Percentiles rank a stretch among this genome's conserved stretches.
Conservation (phyloP, 2,797 vertebrate species). For the Darevskia mixta region DNA sequence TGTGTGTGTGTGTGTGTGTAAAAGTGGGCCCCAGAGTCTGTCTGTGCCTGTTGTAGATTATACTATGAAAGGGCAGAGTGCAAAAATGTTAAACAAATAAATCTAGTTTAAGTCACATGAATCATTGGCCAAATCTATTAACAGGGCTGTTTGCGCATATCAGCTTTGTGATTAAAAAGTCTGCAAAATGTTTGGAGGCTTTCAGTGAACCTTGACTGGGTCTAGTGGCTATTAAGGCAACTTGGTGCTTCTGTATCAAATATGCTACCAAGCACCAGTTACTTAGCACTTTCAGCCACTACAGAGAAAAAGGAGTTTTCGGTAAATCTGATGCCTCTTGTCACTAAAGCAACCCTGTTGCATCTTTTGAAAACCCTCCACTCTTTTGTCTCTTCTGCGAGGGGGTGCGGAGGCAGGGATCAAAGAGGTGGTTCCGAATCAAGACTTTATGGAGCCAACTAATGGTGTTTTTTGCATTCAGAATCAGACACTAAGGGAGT, state of each 20-base stretch:
- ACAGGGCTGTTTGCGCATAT: background rate
- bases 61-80: background rate
- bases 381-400: slow-evolving; percentile 32
- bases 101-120: background rate
- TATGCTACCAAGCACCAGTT: slow-evolving; percentile 55
- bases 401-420: slow-evolving; percentile 14
- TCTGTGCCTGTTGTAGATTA: background rate
- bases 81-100: background rate
- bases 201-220: slow-evolving; percentile 15
- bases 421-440: slow-evolving; percentile 66
- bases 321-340: slow-evolving; percentile 55
- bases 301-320: slow-evolving; percentile 58
- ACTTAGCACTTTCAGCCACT: slow-evolving; percentile 58
- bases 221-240: slow-evolving; percentile 18
- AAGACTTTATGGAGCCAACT: slow-evolving; percentile 58
- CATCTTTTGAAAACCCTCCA: slow-evolving; percentile 53
- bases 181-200: slow-evolving; percentile 27
- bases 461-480: slow-evolving; percentile 57
- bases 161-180: background rate
- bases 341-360: slow-evolving; percentile 61
- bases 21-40: background rate
- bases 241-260: background rate
- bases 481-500: slow-evolving; percentile 69
- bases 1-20: background rate
- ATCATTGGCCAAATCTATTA: background rate